Base-by-base conservation (phyloP, 2,797 vertebrate species). In the Chromobotia macracanthus region DNA sequence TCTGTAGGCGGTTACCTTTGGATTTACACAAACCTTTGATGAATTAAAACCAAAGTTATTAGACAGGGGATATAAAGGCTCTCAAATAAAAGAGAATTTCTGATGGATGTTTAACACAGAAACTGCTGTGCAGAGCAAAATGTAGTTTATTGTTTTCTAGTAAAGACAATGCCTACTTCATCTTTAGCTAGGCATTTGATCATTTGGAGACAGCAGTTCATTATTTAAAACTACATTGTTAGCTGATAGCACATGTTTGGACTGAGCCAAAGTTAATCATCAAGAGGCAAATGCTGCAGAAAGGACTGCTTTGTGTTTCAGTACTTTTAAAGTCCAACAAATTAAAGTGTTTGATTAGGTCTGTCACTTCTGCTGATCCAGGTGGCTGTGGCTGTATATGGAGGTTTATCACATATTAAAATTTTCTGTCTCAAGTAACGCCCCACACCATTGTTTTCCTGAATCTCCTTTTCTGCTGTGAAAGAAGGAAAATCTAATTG, bases 21-120 rank as follows among this genome's bases (percentile, higher is more conserved):
- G 55, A 81, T 82, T 85, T 78, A 82, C 74, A 69, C 81, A 77
- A 66, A 84, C 74, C 68, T 82, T 76, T 86, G 84, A 86, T 86
- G 67, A 86, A 86, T 86, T 84, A 84, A 84, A 86, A 86, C 61
- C 74, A 61, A 82, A 86, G 82, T 86, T 82, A 82, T 86, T 80
- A 84, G 84, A 86, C 84, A 84, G 82, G 19, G 44, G 80, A 86
- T 58, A 66, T 77, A 77, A 74, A 53, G 72, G 58, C 35, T 50
- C 15, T 65, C 77, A 75, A 77, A 85, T 82, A 71, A 80, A 85
- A 72, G 38, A 56, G 72, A 23, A 73, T 76, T 28, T 19, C 51
- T 72, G 66, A 76, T 44, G 25, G 75, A 23, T 68, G 53, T 72
- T 38, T 78, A 18, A 65, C 72, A 35, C 28, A 50, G 58, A 76